Evolutionary conservation across 2,888 invertebrate genomes (phyloP), one percentile per base, ranked within the genome.

Genomic region (Tipula vernalis): DNA sequence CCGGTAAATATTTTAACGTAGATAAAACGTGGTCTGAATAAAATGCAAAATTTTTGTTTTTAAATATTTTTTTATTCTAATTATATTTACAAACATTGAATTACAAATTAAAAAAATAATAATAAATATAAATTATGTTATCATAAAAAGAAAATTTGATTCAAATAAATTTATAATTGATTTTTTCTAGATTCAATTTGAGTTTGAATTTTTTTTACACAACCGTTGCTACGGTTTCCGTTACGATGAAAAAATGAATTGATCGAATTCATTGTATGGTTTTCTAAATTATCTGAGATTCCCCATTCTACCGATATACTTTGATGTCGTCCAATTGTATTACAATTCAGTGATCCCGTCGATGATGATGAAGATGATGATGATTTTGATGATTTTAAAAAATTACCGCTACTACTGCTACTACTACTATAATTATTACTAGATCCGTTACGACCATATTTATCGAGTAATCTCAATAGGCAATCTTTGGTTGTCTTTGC

Each of bases 291-390:
- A 88, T 96, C 95, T 36, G 94, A 94, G 10, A 95, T 94, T 39
- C 95, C 94, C 94, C 95, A 96, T 89, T 96, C 96, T 86, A 95
- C 92, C 41, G 96, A 96, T 88, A 96, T 94, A 18, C 96, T 96
- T 89, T 95, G 95, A 88, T 95, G 95, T 57, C 93, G 90, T 0
- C 94, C 93, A 18, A 93, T 93, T 3, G 94, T 92, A 0, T 90
- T 90, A n/a, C 57, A 44, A 87, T 90, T 90, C n/a, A 18, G n/a
- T 15, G 39, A 84, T 15, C 12, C 10, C 3, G 13, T 18, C n/a
- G 84, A 39, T 10, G 36, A 36, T 15, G 39, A 13, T 8, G 41
- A 39, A 8, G 84, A 84, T 13, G 84, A 39, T n/a, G 84, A 36
- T 44, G 85, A 44, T 85, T 85, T 85, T 6, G 41, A 84, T 84